phyloP scores from a whole-genome alignment of 2,113 vertebrate species.

The Naja naja region DNA sequence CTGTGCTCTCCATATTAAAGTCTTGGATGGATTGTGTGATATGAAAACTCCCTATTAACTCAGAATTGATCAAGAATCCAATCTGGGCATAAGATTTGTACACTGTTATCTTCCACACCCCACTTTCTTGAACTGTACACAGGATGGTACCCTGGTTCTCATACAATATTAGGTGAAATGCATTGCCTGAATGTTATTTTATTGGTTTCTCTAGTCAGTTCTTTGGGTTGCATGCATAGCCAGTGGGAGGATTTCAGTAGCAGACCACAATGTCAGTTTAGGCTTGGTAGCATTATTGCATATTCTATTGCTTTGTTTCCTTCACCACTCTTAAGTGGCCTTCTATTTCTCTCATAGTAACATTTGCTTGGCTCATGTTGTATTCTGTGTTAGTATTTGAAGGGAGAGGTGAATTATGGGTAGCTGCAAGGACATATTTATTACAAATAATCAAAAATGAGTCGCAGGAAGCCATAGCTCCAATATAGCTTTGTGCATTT shows the following conservation, averaged over 20 bases:
- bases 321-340: constrained; percentile 50
- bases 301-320: constrained; percentile 40
- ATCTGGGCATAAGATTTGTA: neutral
- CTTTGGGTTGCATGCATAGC: neutral
- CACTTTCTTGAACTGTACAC: neutral
- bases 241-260: neutral
- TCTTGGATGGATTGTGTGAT: neutral
- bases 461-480: constrained; percentile 37
- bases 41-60: neutral
- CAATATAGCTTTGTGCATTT: constrained; percentile 21
- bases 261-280: neutral
- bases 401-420: constrained; percentile 43
- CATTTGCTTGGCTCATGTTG: constrained; percentile 38
- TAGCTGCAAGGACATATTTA: constrained; percentile 23
- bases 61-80: neutral
- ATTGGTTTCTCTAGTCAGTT: neutral
- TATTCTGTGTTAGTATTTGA: constrained; percentile 1
- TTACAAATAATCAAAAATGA: constrained; percentile 35
- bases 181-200: neutral
- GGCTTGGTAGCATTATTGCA: neutral
- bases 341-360: constrained; percentile 35
- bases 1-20: neutral
- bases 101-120: neutral
- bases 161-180: neutral
- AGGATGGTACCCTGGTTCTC: neutral